Evolutionary conservation across 2,797 vertebrate genomes (phyloP), one percentile per base, ranked within the genome.

Genomic region (Aplochiton taeniatus): DNA sequence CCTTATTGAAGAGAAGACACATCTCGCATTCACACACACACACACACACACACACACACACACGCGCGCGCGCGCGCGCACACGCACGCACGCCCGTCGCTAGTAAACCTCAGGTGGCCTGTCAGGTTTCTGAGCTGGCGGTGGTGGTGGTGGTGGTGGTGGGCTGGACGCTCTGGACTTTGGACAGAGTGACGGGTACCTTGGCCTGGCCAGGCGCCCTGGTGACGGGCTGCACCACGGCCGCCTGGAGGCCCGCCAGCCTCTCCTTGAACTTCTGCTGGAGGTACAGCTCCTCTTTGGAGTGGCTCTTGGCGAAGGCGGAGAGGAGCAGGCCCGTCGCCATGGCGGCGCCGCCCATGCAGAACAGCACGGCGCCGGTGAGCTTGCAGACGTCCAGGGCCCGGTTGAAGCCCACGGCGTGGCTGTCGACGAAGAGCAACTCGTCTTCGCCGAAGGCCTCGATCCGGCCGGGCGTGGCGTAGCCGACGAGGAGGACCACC

Each of bases 261-360:
- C 94, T 94, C 80, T 98, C 96, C 83, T 96, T 96, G 85, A 98
- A 98, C 89, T 93, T 97, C 72, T 95, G 95, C 81, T 98, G 97
- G 61, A 98, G 93, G 70, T 91, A 93, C 63, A 93, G 89, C 77
- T 98, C 96, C 87, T 98, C 95, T 91, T 96, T 97, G 90, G 95
- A 94, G 86, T 96, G 95, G 82, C 91, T 95, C 83, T 95, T 96
- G 58, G 93, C 93, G 74, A 97, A 97, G 48, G 94, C 92, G 1
- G 95, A 97, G 90, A 98, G 89, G 61, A 98, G 88, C 68, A 99
- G 91, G 61, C 97, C 97, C 0, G 90, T 91, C 0, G 96, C 95
- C 92, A 96, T 89, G 0, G 94, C 91, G 0, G 89, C 94, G 17
- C 96, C 96, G 46, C 98, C 98, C 41, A 96, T 82, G 54, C 96